phyloP scores from a whole-genome alignment of 1,140 invertebrate genomes.

The Agraylea sexmaculata region DNA sequence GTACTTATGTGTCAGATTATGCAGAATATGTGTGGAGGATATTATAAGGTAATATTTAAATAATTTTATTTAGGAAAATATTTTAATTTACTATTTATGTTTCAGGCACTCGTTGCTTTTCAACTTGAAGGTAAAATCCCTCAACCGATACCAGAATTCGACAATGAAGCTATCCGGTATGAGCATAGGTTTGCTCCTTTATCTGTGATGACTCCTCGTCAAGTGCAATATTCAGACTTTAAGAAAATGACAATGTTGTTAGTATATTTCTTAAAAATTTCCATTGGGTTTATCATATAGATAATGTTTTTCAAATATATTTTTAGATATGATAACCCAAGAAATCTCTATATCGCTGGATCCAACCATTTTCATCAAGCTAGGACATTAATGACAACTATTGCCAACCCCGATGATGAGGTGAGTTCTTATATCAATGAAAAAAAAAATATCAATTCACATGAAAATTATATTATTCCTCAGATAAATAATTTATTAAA shows the following conservation, averaged over 20 bases:
- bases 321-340: slow-evolving; percentile 35
- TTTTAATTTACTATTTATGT: slow-evolving; percentile 11
- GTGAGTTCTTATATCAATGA: slow-evolving; percentile 37
- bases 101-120: slow-evolving; percentile 42
- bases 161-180: slow-evolving; percentile 87
- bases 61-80: slow-evolving; percentile 1
- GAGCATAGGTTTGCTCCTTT: slow-evolving; percentile 89
- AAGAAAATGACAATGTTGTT: slow-evolving; percentile 41
- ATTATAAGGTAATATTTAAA: slow-evolving; percentile 66
- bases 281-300: slow-evolving; percentile 11
- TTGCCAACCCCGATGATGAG: slow-evolving; percentile 67
- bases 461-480: too few species aligned
- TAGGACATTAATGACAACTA: slow-evolving; percentile 67
- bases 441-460: slow-evolving; percentile 7
- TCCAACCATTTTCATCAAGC: slow-evolving; percentile 89
- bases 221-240: slow-evolving; percentile 79
- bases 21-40: slow-evolving; percentile 89
- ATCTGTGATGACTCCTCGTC: slow-evolving; percentile 73
- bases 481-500: slow-evolving; percentile 74
- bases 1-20: slow-evolving; percentile 79
- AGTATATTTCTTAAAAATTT: slow-evolving; percentile 3
- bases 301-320: slow-evolving; percentile 16
- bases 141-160: slow-evolving; percentile 72
- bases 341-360: slow-evolving; percentile 61
- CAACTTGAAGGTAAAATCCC: slow-evolving; percentile 53